Evolutionary conservation across 1,140 invertebrate species (phyloP), one percentile per base, ranked within the genome.

Genomic region (Scaptomyza montana): DNA sequence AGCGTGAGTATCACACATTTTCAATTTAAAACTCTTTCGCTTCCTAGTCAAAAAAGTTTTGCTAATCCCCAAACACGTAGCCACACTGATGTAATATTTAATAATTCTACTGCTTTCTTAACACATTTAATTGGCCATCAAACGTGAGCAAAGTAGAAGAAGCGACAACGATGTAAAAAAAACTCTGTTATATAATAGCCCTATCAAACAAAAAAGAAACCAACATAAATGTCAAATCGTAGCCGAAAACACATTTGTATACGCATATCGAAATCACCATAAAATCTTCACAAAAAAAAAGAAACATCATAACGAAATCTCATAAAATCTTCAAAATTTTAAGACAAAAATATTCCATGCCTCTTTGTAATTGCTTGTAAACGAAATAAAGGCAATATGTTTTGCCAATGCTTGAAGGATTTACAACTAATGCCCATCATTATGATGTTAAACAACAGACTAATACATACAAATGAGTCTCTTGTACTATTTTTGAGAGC

Each of bases 121-220:
- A 65, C 36, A 62, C 57, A 78, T 73, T 84, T 85, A 84, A 84
- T 82, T 84, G 79, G 79, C 76, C 80, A 72, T 62, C 60, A 74
- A 77, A 78, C 72, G 78, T 75, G 63, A 51, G 39, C 39, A n/a
- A 39, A 54, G 30, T 43, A 64, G 30, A 59, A 64, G 53, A 33
- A 39, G 47, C 51, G 60, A 39, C 43, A 12, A 16, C 53, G 49
- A 56, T 10, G 41, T 43, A 66, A 57, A 30, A 57, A 30, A 36
- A 41, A 16, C 39, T 28, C 12, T 39, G 43, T 67, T 68, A 60
- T 51, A 36, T 59, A 68, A 68, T 45, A 13, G 47, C 45, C 21
- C 46, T 5, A 43, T 12, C 4, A 3, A 43, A 28, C 36, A 46
- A 57, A 70, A 63, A 56, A 41, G 30, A 0, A 36, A 6, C n/a